Evolutionary conservation across 2,113 vertebrate genomes (phyloP).

Genomic region (Neopipo cinnamomea): DNA sequence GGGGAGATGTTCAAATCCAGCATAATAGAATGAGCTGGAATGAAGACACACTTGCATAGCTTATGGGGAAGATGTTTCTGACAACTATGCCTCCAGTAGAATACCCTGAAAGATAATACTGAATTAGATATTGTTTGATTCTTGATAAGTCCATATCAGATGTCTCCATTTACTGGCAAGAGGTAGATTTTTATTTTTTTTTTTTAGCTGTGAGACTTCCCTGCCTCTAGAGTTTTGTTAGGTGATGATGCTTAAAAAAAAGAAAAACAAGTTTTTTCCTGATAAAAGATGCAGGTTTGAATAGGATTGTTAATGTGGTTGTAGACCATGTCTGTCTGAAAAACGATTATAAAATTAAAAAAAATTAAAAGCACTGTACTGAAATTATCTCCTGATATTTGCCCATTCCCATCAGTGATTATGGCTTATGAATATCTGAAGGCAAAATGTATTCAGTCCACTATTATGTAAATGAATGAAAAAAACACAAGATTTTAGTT

Average conservation of each 20-base stretch:
- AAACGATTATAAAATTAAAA: background rate
- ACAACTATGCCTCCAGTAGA: background rate
- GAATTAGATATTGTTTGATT: conserved; percentile 19
- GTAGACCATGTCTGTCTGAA: background rate
- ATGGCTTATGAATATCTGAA: conserved; percentile 20
- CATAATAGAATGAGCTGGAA: conserved; percentile 20
- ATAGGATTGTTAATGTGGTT: background rate
- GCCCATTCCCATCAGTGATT: conserved; percentile 29
- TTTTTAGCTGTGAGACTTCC: background rate
- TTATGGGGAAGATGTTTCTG: background rate
- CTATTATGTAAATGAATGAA: conserved; percentile 50
- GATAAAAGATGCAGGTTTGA: background rate
- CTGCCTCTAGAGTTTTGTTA: background rate
- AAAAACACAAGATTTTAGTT: conserved; percentile 41
- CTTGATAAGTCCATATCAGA: background rate
- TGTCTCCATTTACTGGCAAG: background rate
- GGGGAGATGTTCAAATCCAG: conserved; percentile 15
- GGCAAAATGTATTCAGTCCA: conserved; percentile 9
- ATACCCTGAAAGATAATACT: background rate
- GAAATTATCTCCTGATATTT: background rate
- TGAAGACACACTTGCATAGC: conserved; percentile 13
- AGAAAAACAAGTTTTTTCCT: background rate
- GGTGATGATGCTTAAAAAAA: background rate
- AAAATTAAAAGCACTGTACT: background rate
- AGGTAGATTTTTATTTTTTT: background rate